These are phyloP conservation scores for Caenorhabditis uteleia DNA, from an alignment of 2,888 invertebrate genomes.

Conservation along the genomic window DNA sequence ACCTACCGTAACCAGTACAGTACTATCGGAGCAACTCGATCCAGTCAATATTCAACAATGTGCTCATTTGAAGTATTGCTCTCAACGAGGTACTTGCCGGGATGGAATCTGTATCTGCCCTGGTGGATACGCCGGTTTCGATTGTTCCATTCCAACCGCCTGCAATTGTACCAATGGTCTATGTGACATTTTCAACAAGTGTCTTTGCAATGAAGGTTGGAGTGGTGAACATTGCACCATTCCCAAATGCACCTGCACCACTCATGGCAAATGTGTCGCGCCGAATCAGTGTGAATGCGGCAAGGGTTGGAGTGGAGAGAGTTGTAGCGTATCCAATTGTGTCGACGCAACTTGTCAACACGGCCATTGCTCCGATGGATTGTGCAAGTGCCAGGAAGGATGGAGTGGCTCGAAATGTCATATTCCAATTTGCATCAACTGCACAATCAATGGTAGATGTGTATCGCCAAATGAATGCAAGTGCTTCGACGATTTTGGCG, in stretches of 20 bases:
- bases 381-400: constrained; percentile 34
- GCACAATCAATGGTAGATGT: constrained; percentile 51
- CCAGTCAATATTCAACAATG: no score
- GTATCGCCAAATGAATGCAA: constrained; percentile 35
- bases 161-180: constrained; percentile 46
- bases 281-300: constrained; percentile 47
- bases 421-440: constrained; percentile 35
- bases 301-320: constrained; percentile 33
- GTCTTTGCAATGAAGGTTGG: constrained; percentile 51
- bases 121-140: constrained; percentile 37
- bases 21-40: no score
- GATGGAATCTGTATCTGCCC: constrained; percentile 43
- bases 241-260: constrained; percentile 49
- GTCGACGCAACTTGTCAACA: constrained; percentile 29
- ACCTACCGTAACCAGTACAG: constrained; percentile 7
- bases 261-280: constrained; percentile 45
- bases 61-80: constrained; percentile 43
- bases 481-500: constrained; percentile 49
- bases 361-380: constrained; percentile 34
- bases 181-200: constrained; percentile 44
- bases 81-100: constrained; percentile 32
- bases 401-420: constrained; percentile 45
- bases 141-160: constrained; percentile 37
- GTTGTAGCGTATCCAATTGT: constrained; percentile 32
- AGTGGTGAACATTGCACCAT: constrained; percentile 38